These are phyloP conservation scores for Alectoris magna DNA, from an alignment of 2,797 vertebrate species.

Conservation along the genomic window DNA sequence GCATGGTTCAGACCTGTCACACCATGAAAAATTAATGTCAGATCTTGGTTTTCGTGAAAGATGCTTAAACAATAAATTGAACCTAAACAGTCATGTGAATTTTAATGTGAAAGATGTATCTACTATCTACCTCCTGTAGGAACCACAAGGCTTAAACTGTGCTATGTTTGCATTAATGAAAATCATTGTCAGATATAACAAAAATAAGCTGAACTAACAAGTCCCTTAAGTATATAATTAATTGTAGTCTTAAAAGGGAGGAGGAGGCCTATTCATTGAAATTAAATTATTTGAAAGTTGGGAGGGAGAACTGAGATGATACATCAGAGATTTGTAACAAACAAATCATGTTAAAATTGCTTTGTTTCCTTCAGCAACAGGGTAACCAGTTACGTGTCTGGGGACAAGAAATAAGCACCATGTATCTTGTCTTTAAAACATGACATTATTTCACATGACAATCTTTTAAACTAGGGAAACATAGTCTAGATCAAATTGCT, in stretches of 20 bases:
- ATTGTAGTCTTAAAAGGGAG: neutral
- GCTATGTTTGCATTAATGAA: neutral
- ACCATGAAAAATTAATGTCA: neutral
- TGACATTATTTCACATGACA: slow-evolving; percentile 37
- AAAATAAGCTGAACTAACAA: neutral
- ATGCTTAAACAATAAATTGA: neutral
- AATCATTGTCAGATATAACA: neutral
- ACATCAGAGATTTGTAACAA: slow-evolving; percentile 19
- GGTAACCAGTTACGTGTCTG: neutral
- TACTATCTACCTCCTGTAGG: neutral
- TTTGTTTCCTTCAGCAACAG: slow-evolving; percentile 5
- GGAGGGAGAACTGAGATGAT: neutral
- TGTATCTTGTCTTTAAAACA: slow-evolving; percentile 43
- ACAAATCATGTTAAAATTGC: slow-evolving; percentile 14
- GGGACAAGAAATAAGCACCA: slow-evolving; percentile 4
- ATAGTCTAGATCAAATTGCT: neutral
- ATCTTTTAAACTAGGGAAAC: neutral
- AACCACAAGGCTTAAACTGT: neutral
- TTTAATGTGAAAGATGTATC: neutral
- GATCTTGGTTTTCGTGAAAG: neutral
- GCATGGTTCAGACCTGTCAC: neutral
- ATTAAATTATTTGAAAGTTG: slow-evolving; percentile 39
- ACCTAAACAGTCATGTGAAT: neutral
- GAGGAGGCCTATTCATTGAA: neutral
- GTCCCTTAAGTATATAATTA: slow-evolving; percentile 22